Conservation (phyloP, 1,140 invertebrate species). For the Drosophila seguyi region DNA sequence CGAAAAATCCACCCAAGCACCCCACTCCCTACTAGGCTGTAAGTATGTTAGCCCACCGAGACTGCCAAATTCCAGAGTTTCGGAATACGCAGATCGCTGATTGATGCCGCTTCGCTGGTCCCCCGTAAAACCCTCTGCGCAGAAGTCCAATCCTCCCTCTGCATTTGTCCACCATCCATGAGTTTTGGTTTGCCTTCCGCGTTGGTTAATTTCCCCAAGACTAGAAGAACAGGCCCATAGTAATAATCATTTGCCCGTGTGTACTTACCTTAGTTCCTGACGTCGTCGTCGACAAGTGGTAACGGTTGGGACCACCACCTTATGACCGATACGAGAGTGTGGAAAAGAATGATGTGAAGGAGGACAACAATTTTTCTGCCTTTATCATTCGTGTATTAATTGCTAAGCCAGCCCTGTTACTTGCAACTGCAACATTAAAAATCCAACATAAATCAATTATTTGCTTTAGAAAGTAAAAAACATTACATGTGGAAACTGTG, state of each 20-base stretch:
- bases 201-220: constrained; percentile 9
- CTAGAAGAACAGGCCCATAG: constrained; percentile 12
- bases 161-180: constrained; percentile 10
- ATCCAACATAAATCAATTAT: constrained; percentile 78
- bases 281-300: constrained; percentile 69
- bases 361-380: constrained; percentile 74
- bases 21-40: constrained; percentile 15
- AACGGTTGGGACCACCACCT: constrained; percentile 59
- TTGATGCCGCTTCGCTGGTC: constrained; percentile 41
- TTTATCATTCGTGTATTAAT: constrained; percentile 82
- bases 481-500: constrained; percentile 67
- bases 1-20: constrained; percentile 32
- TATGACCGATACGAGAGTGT: constrained; percentile 63
- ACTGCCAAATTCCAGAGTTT: constrained; percentile 42
- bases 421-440: constrained; percentile 78
- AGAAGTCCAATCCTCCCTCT: constrained; percentile 19
- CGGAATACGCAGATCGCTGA: constrained; percentile 42
- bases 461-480: constrained; percentile 75
- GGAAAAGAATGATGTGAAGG: constrained; percentile 73
- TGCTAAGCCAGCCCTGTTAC: constrained; percentile 80
- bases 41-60: constrained; percentile 38
- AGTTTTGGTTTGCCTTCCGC: constrained; percentile 55
- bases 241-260: constrained; percentile 51
- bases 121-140: constrained; percentile 12
- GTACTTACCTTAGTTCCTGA: constrained; percentile 69